Percentiles rank a stretch among this genome's conserved stretches.
Evolutionary conservation across 2,888 invertebrate species (phyloP).

Genomic region (Lobophora halterata): DNA sequence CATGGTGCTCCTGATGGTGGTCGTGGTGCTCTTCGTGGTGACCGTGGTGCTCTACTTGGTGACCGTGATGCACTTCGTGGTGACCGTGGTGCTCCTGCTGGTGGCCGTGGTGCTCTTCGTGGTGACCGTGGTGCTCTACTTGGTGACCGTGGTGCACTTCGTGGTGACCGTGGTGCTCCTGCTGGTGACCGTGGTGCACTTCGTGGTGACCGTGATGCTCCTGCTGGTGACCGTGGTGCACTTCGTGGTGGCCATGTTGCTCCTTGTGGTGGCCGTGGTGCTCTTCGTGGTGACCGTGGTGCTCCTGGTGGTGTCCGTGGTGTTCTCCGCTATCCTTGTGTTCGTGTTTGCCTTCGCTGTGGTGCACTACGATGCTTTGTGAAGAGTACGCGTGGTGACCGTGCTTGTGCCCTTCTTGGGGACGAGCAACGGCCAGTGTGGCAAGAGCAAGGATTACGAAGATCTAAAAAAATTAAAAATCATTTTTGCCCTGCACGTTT

Average conservation of each 20-base stretch:
- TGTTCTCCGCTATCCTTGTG: slow-evolving; percentile 7
- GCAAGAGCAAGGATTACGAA: slow-evolving; percentile 7
- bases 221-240: slow-evolving; percentile 2
- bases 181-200: too few relatives aligned
- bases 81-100: too few relatives aligned
- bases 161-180: slow-evolving; percentile 5
- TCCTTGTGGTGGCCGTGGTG: too few relatives aligned
- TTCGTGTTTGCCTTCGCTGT: slow-evolving; percentile 21
- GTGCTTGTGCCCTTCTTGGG: slow-evolving; percentile 21
- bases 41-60: too few relatives aligned
- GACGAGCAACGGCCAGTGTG: slow-evolving; percentile 8
- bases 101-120: too few relatives aligned
- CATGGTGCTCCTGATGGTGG: too few relatives aligned
- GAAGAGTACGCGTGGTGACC: slow-evolving; percentile 38
- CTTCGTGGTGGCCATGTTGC: too few relatives aligned
- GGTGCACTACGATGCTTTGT: slow-evolving; percentile 45
- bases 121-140: slow-evolving; percentile 16
- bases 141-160: slow-evolving; percentile 5
- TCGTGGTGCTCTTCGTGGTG: neutral
- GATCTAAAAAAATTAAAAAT: slow-evolving; percentile 5
- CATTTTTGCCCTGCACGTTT: too few relatives aligned
- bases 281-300: slow-evolving; percentile 19
- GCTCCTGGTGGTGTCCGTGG: slow-evolving; percentile 10
- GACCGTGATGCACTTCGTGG: too few relatives aligned
- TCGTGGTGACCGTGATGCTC: neutral